These are phyloP conservation scores for Nomada goodeniana DNA, from an alignment of 2,888 invertebrate species.

Conservation along the genomic window DNA sequence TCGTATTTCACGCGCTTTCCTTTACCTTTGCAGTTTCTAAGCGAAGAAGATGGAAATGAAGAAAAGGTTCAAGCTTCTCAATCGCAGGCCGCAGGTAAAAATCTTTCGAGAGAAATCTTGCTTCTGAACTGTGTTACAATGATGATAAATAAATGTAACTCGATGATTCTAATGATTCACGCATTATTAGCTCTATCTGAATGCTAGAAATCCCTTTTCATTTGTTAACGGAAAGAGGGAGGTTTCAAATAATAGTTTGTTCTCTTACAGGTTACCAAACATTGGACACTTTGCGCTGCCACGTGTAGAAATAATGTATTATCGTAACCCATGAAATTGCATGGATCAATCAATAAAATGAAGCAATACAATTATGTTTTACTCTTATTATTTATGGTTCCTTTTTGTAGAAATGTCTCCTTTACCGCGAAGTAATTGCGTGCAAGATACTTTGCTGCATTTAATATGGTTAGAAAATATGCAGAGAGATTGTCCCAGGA, in stretches of 20 bases:
- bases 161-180: constrained; percentile 76
- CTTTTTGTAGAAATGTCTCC: no score
- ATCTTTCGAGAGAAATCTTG: background rate
- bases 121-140: background rate
- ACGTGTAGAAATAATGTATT: background rate
- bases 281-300: no score
- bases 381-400: background rate
- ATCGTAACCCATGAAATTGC: background rate
- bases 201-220: constrained; percentile 4
- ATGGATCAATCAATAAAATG: constrained; percentile 31
- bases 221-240: background rate
- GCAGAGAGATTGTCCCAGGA: constrained; percentile 36
- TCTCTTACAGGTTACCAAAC: constrained; percentile 25
- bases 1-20: no score
- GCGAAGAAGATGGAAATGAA: no score
- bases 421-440: background rate
- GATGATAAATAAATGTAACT: constrained; percentile 36
- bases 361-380: constrained; percentile 9
- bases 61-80: background rate
- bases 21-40: no score
- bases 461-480: constrained; percentile 40
- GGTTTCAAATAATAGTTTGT: background rate
- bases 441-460: constrained; percentile 4
- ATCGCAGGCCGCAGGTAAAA: constrained; percentile 11
- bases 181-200: constrained; percentile 82